phyloP scores from a whole-genome alignment of 2,888 invertebrate genomes.

The Dascillus cervinus region DNA sequence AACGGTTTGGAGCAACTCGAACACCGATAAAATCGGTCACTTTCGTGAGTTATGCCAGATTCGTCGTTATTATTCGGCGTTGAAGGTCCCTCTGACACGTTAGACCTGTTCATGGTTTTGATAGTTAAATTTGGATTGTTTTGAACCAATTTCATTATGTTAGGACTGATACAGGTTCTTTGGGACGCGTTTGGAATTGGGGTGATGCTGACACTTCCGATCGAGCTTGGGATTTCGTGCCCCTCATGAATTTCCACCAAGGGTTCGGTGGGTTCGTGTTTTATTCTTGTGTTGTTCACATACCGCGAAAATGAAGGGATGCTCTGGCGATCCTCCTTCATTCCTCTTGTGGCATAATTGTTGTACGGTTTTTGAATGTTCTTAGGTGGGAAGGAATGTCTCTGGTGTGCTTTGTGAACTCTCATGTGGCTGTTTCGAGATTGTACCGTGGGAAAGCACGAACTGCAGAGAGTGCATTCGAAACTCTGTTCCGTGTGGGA shows the following conservation, averaged over 20 bases:
- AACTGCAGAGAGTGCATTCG: slow-evolving; percentile 38
- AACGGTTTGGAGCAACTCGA: slow-evolving; percentile 40
- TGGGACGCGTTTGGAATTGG: slow-evolving; percentile 34
- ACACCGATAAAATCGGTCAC: slow-evolving; percentile 36
- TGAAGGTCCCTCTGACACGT: background rate
- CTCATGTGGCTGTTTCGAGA: slow-evolving; percentile 42
- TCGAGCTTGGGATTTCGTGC: slow-evolving; percentile 15
- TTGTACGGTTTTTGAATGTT: slow-evolving; percentile 9
- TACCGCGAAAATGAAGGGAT: slow-evolving; percentile 7
- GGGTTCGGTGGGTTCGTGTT: slow-evolving; percentile 37
- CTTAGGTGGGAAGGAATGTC: slow-evolving; percentile 9
- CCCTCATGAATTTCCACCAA: slow-evolving; percentile 40
- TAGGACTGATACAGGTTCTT: slow-evolving; percentile 31
- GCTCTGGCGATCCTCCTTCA: slow-evolving; percentile 5
- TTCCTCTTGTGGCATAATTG: slow-evolving; percentile 5
- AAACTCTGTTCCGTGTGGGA: slow-evolving; percentile 23
- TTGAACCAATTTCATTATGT: slow-evolving; percentile 38
- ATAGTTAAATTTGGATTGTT: slow-evolving; percentile 41
- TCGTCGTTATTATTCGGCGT: background rate
- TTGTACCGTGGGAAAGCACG: slow-evolving; percentile 38
- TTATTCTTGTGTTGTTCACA: slow-evolving; percentile 20
- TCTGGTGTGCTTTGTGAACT: slow-evolving; percentile 32
- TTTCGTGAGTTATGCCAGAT: background rate
- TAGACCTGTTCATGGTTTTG: slow-evolving; percentile 26
- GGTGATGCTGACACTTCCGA: slow-evolving; percentile 37